Percentiles rank a stretch among this genome's conserved stretches.
phyloP scores from a whole-genome alignment of 2,888 invertebrate species.

The Ornithoptera alexandrae region DNA sequence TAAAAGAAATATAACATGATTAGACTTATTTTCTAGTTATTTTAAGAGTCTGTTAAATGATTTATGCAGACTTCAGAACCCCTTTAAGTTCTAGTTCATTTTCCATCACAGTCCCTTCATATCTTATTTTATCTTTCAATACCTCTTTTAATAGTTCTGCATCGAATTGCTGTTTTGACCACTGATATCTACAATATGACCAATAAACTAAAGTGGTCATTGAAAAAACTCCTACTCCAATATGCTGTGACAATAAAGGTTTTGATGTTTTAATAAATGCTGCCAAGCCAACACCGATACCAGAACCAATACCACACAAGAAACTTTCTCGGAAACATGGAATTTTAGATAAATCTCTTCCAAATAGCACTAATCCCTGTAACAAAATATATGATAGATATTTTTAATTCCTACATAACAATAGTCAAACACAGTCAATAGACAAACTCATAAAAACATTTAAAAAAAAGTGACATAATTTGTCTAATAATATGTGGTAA shows the following conservation, averaged over 20 bases:
- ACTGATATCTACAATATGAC: slow-evolving; percentile 85
- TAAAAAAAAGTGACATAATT: no score
- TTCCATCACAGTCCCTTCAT: slow-evolving; percentile 82
- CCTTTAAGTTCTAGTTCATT: slow-evolving; percentile 67
- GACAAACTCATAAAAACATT: no score
- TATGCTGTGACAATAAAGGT: slow-evolving; percentile 80
- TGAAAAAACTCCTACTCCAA: slow-evolving; percentile 83
- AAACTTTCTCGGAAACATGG: slow-evolving; percentile 90
- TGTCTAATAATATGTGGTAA: no score
- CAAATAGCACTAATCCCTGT: slow-evolving; percentile 83
- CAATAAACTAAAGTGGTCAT: slow-evolving; percentile 84
- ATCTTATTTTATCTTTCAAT: slow-evolving; percentile 79
- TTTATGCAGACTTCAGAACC: slow-evolving; percentile 57
- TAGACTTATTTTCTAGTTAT: neutral
- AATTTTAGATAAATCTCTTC: slow-evolving; percentile 85
- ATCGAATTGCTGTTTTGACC: slow-evolving; percentile 83
- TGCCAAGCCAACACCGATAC: slow-evolving; percentile 83
- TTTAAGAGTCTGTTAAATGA: neutral
- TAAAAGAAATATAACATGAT: neutral
- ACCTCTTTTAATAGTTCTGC: slow-evolving; percentile 82
- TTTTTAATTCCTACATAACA: neutral
- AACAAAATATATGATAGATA: slow-evolving; percentile 35
- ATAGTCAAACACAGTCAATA: neutral
- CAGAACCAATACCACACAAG: slow-evolving; percentile 86
- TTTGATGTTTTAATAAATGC: slow-evolving; percentile 88